These are phyloP conservation scores for Pollenia griseotomentosa DNA, from an alignment of 2,888 invertebrate genomes.

Conservation along the genomic window DNA sequence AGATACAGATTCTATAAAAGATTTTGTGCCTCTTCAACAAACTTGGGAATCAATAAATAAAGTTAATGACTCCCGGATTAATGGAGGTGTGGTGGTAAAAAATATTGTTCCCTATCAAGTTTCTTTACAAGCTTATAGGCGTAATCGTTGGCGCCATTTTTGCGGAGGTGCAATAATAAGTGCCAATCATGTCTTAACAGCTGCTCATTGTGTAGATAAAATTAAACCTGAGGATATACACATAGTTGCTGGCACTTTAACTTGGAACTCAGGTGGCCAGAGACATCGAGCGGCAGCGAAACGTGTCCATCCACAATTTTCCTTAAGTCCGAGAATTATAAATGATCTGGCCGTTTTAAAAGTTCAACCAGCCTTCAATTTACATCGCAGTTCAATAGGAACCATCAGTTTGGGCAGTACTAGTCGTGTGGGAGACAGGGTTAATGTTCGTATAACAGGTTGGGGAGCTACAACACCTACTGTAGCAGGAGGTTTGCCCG, in stretches of 20 bases:
- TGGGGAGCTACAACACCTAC: slow-evolving; percentile 81
- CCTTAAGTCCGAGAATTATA: slow-evolving; percentile 75
- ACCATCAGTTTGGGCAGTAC: slow-evolving; percentile 76
- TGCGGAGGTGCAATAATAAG: slow-evolving; percentile 83
- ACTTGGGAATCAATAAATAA: background rate
- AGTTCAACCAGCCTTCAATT: slow-evolving; percentile 78
- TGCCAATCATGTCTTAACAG: slow-evolving; percentile 81
- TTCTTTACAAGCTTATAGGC: slow-evolving; percentile 78
- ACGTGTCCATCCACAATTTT: slow-evolving; percentile 80
- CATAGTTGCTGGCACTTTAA: slow-evolving; percentile 78
- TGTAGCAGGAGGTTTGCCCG: slow-evolving; percentile 77
- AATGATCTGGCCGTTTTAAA: slow-evolving; percentile 82
- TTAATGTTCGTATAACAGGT: slow-evolving; percentile 81
- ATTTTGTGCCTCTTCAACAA: background rate
- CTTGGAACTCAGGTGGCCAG: slow-evolving; percentile 78
- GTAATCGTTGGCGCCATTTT: slow-evolving; percentile 80
- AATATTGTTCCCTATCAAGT: slow-evolving; percentile 82
- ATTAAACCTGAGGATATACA: slow-evolving; percentile 76
- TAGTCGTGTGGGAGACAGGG: slow-evolving; percentile 77
- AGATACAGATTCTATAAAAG: background rate
- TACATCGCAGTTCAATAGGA: slow-evolving; percentile 75
- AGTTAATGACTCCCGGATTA: slow-evolving; percentile 76
- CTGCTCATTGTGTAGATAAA: slow-evolving; percentile 82
- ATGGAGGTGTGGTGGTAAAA: slow-evolving; percentile 78
- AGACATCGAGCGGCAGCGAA: slow-evolving; percentile 78